These are phyloP conservation scores for Harlomillsia oculata DNA, from an alignment of 1,140 invertebrate species.

Conservation along the genomic window DNA sequence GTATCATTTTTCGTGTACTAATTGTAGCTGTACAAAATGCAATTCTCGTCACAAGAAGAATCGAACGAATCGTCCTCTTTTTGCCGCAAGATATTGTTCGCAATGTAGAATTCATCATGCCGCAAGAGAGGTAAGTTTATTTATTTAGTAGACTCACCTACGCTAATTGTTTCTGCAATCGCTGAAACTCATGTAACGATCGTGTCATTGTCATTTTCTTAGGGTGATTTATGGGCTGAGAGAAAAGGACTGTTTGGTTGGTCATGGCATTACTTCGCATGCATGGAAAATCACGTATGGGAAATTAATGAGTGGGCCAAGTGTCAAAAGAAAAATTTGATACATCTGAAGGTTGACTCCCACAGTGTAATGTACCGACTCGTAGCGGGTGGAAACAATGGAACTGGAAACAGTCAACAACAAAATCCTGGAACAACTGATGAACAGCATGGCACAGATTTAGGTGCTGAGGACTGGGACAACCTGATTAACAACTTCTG, in stretches of 20 bases:
- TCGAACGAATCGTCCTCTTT: slow-evolving; percentile 70
- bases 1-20: background rate
- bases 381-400: slow-evolving; percentile 42
- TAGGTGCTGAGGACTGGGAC: slow-evolving; percentile 31
- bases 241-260: slow-evolving; percentile 68
- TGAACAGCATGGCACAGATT: slow-evolving; percentile 5
- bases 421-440: background rate
- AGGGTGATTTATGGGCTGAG: slow-evolving; percentile 95
- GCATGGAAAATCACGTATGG: slow-evolving; percentile 87
- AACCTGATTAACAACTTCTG: slow-evolving; percentile 32
- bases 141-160: slow-evolving; percentile 17
- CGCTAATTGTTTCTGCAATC: slow-evolving; percentile 22
- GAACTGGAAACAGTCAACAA: background rate
- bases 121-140: slow-evolving; percentile 64
- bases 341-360: slow-evolving; percentile 65
- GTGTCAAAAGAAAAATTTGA: slow-evolving; percentile 74
- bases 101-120: slow-evolving; percentile 82
- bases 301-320: slow-evolving; percentile 93
- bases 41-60: slow-evolving; percentile 75
- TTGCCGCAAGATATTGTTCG: slow-evolving; percentile 78
- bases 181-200: background rate
- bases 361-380: slow-evolving; percentile 87
- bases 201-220: slow-evolving; percentile 30
- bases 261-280: slow-evolving; percentile 87
- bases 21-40: slow-evolving; percentile 72